Percentiles rank a stretch among this genome's conserved stretches.
phyloP scores from a whole-genome alignment of 2,113 vertebrate species.

The Megaleporinus macrocephalus region DNA sequence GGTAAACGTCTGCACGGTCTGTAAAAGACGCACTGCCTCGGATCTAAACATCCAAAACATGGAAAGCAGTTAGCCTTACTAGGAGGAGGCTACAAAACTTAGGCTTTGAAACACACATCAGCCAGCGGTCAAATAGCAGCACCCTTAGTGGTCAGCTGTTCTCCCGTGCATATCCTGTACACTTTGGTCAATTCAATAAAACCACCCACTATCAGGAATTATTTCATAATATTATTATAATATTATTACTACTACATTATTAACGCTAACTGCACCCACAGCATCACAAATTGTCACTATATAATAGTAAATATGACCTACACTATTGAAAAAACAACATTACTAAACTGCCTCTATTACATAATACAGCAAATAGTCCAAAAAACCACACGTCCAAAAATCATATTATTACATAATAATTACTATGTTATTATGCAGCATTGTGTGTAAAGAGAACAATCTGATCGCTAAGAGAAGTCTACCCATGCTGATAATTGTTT shows the following conservation, averaged over 20 bases:
- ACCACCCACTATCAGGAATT: too few species aligned
- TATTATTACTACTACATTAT: not conserved
- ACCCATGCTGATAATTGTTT: too few species aligned
- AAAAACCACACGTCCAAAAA: not conserved
- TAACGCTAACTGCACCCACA: not conserved
- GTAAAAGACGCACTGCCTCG: too few species aligned
- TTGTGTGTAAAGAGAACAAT: too few species aligned
- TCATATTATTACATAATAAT: too few species aligned
- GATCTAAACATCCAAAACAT: too few species aligned
- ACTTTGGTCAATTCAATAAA: too few species aligned
- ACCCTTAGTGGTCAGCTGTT: not conserved
- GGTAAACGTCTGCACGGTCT: not conserved
- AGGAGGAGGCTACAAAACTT: not conserved
- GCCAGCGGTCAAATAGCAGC: not conserved
- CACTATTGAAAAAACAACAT: not conserved
- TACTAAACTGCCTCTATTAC: too few species aligned
- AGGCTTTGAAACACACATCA: constrained; percentile 17
- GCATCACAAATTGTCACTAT: too few species aligned
- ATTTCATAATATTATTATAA: not conserved
- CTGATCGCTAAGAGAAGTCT: too few species aligned
- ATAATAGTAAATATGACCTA: not conserved
- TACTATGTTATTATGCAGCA: too few species aligned
- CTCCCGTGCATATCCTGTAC: not conserved
- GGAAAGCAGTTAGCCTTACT: too few species aligned
- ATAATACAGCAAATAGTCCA: not conserved